These are phyloP conservation scores for Nemotelus pantherinus DNA, from an alignment of 2,888 invertebrate genomes.

Conservation along the genomic window DNA sequence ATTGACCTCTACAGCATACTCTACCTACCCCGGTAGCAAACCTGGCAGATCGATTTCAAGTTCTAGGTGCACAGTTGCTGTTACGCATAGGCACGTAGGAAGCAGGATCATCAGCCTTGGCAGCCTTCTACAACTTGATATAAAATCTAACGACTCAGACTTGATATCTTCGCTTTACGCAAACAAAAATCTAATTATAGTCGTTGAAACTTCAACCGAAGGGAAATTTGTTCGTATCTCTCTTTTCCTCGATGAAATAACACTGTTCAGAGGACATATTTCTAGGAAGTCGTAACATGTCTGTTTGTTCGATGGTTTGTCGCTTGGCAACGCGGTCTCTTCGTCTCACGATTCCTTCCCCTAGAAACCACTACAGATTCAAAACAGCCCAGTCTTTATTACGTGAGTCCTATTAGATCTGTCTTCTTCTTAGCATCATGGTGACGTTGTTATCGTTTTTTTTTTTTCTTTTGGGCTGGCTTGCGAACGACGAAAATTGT, in stretches of 20 bases:
- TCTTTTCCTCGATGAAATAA: constrained; percentile 4
- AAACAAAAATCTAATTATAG: constrained; percentile 37
- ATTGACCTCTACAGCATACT: constrained; percentile 23
- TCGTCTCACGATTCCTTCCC: no score
- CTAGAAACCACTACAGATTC: no score
- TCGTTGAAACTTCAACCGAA: not conserved
- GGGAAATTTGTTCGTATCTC: constrained; percentile 25
- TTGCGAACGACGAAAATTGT: constrained; percentile 45
- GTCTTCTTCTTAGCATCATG: not conserved
- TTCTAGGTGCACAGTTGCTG: no score
- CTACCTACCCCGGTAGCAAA: no score
- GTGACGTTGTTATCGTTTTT: constrained; percentile 3
- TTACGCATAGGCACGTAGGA: no score
- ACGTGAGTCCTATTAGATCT: not conserved
- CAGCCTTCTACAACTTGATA: no score
- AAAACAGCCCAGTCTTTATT: constrained; percentile 22
- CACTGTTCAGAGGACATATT: constrained; percentile 19
- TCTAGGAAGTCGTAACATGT: constrained; percentile 20
- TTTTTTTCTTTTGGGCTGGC: not conserved
- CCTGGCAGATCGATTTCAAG: no score
- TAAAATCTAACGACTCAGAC: no score
- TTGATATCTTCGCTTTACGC: not conserved
- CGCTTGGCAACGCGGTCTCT: no score
- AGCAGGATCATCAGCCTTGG: no score
- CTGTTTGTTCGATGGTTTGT: constrained; percentile 1